Evolutionary conservation across 2,797 vertebrate genomes (phyloP).

Genomic region (Tauraco hartlaubi): DNA sequence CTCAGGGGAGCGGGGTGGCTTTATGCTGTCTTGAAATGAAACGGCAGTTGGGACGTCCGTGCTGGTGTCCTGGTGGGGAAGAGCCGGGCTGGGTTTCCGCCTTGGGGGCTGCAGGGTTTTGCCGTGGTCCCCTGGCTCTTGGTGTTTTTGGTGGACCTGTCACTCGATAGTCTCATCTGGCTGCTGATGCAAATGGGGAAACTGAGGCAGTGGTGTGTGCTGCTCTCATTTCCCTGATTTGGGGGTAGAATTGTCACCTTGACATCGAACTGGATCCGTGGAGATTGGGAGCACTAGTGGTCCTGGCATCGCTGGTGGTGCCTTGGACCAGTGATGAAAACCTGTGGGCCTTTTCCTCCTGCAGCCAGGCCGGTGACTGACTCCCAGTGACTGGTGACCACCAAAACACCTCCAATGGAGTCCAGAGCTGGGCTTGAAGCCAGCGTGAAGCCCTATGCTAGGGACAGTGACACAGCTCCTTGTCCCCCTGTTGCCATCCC

Average conservation of each 20-base stretch:
- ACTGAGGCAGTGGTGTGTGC: not conserved
- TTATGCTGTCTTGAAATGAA: not conserved
- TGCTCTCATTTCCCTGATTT: too few relatives aligned
- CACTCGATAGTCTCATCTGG: not conserved
- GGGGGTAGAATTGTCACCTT: not conserved
- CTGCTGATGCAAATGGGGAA: not conserved
- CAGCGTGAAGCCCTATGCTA: not conserved
- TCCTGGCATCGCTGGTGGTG: not conserved
- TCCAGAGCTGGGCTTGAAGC: not conserved
- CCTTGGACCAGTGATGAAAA: not conserved
- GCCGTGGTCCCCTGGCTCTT: accelerated
- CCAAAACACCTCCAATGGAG: not conserved
- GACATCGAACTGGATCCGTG: not conserved
- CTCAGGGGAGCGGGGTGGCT: not conserved
- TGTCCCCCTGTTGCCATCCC: not conserved
- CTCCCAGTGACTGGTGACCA: accelerated
- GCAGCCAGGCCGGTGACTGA: not conserved
- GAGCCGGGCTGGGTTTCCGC: not conserved
- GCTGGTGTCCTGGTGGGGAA: not conserved
- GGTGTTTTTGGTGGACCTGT: accelerated
- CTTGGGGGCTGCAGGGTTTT: accelerated
- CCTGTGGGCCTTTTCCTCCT: accelerated
- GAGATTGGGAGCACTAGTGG: not conserved
- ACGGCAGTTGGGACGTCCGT: accelerated
- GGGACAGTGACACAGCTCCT: not conserved